These are phyloP conservation scores for Alaudala cheleensis DNA, from an alignment of 2,113 vertebrate species.

Conservation along the genomic window DNA sequence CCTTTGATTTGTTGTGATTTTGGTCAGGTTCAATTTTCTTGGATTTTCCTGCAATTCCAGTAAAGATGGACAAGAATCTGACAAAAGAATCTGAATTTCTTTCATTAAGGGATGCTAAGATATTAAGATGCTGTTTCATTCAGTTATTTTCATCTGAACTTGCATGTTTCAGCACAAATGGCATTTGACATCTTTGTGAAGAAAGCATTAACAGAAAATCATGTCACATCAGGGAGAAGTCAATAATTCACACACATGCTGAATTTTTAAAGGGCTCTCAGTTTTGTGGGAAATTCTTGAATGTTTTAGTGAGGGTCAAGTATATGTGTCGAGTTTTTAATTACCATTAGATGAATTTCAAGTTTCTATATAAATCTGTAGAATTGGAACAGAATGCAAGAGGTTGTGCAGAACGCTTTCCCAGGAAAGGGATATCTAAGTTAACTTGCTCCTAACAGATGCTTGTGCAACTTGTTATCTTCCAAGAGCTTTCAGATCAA, in stretches of 20 bases:
- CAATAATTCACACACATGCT: neutral
- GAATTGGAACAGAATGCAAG: neutral
- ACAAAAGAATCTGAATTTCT: neutral
- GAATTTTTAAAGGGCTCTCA: neutral
- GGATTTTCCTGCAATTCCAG: neutral
- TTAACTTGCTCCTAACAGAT: neutral
- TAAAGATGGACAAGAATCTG: neutral
- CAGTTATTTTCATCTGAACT: neutral
- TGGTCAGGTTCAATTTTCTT: neutral
- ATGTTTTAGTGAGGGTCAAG: neutral
- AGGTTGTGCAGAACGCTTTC: neutral
- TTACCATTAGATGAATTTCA: neutral
- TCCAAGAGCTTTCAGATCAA: neutral
- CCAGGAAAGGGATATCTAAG: neutral
- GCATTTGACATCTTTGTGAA: neutral
- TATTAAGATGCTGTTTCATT: neutral
- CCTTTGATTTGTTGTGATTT: neutral
- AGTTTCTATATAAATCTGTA: neutral
- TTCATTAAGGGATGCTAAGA: neutral
- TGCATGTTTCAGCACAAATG: neutral
- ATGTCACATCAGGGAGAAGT: neutral
- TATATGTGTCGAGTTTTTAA: neutral
- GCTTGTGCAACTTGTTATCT: neutral
- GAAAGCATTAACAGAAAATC: neutral
- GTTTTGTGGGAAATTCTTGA: neutral